Evolutionary conservation across 2,888 invertebrate species (phyloP), one percentile per base, ranked within the genome.

Genomic region (Pyrocoelia pectoralis): DNA sequence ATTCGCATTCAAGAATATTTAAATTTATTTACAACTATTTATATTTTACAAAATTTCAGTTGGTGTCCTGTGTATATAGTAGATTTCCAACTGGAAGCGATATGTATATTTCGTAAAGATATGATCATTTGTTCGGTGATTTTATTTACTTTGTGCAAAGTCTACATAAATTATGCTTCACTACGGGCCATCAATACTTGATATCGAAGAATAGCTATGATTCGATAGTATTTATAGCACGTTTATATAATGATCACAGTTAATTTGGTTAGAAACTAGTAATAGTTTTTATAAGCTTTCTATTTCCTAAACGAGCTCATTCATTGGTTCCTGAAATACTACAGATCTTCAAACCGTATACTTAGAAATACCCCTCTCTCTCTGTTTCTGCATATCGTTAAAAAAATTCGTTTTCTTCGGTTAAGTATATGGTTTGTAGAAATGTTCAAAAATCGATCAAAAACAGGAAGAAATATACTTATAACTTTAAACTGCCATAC

Each of bases 31-130:
- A 74, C 74, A 74, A 69, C 33, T 33, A 33, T 61, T 65, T 46
- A 24, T 24, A 62, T 65, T 66, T 70, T 76, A 76, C 73, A 76
- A 75, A 75, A 74, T 72, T 74, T 74, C 72, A 72, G 61, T 65
- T 60, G 58, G 62, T 62, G 65, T 64, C 66, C 66, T 61, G 65
- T 48, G 59, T 61, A 41, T 60, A 49, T 65, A 58, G 61, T 74
- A 75, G 75, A 78, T 78, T 80, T 79, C 81, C 81, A 81, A 80
- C 81, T 79, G 76, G 69, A 80, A 81, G 81, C 81, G 81, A 81
- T 81, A 81, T 81, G 81, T 81, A 79, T 81, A 76, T 77, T 76
- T 72, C 68, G 66, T 76, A 75, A 66, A 77, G 78, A 78, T 78
- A 77, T 78, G 78, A 73, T 74, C 75, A 72, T 73, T 68, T 67